Evolutionary conservation across 1,140 invertebrate species (phyloP).

Genomic region (Scaptodrosophila lebanonensis): DNA sequence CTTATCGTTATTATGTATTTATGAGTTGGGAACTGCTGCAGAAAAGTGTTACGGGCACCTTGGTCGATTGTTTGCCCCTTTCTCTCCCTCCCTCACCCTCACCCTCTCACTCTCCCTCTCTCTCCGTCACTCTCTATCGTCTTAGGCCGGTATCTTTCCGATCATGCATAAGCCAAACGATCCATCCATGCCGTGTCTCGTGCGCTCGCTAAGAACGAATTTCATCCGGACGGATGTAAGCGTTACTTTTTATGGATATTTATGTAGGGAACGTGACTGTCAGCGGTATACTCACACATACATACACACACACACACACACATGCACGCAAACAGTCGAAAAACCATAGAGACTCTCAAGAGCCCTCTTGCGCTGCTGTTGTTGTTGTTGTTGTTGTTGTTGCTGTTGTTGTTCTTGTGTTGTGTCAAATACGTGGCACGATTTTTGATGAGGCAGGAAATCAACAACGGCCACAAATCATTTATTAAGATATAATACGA

Average conservation of each 20-base stretch:
- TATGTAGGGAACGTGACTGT: slow-evolving; percentile 66
- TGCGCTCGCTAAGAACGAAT: slow-evolving; percentile 51
- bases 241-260: slow-evolving; percentile 72
- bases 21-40: slow-evolving; percentile 37
- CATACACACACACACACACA: too few species aligned
- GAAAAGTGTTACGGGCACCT: slow-evolving; percentile 62
- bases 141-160: slow-evolving; percentile 8
- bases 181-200: too few species aligned
- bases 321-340: slow-evolving; percentile 15
- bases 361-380: slow-evolving; percentile 19
- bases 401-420: too few species aligned
- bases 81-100: background rate
- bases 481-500: too few species aligned
- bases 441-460: slow-evolving; percentile 42
- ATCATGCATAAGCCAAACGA: slow-evolving; percentile 22
- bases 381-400: too few species aligned
- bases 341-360: background rate
- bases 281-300: too few species aligned
- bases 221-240: slow-evolving; percentile 69
- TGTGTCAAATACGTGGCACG: slow-evolving; percentile 20
- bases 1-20: slow-evolving; percentile 56
- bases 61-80: slow-evolving; percentile 19
- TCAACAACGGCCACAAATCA: slow-evolving; percentile 3
- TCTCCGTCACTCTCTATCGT: slow-evolving; percentile 25
- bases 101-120: background rate